Evolutionary conservation across 2,888 invertebrate species (phyloP), one percentile per base, ranked within the genome.

Genomic region (Cecidostiba fungosa): DNA sequence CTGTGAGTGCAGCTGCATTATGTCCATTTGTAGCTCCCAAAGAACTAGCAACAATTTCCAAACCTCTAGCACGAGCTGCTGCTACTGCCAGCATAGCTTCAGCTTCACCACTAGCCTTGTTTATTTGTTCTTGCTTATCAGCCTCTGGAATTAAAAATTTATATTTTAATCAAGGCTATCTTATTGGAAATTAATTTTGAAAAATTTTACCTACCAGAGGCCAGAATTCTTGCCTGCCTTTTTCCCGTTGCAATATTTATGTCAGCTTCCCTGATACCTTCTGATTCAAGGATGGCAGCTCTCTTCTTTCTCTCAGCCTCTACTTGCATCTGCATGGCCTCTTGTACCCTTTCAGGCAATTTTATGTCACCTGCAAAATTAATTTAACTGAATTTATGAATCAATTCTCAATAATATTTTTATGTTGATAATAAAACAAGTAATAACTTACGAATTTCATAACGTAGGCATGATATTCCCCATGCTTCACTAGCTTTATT

Each of bases 251-350:
- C 99, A 8, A 99, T 97, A 94, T 99, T 99, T 85, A 99, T 98
- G 88, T 99, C 98, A 0, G 98, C 97, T 88, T 97, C 97, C 39
- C 98, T 94, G 14, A 96, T 95, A 92, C 99, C 99, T 94, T 99
- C 99, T 0, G 99, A 99, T 93, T 99, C 99, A 88, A 99, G 94
- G 91, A 99, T 97, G 23, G 98, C 97, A 0, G 99, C 99, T 88
- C 99, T 95, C 93, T 99, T 99, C 91, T 97, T 96, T 82, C 99
- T 94, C 93, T 99, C 99, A 0, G 99, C 99, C 94, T 99, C 99
- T 0, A 99, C 99, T 94, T 99, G 99, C 99, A 99, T 99, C 94
- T 99, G 99, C 99, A 99, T 99, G 0, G 99, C 99, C 93, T 99
- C 99, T 92, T 99, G 98, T 0, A 99, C 97, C 90, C 99, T 96